Percentiles rank a stretch among this genome's conserved stretches.
Conservation (phyloP, 2,113 vertebrate species). For the Rostratula benghalensis region DNA sequence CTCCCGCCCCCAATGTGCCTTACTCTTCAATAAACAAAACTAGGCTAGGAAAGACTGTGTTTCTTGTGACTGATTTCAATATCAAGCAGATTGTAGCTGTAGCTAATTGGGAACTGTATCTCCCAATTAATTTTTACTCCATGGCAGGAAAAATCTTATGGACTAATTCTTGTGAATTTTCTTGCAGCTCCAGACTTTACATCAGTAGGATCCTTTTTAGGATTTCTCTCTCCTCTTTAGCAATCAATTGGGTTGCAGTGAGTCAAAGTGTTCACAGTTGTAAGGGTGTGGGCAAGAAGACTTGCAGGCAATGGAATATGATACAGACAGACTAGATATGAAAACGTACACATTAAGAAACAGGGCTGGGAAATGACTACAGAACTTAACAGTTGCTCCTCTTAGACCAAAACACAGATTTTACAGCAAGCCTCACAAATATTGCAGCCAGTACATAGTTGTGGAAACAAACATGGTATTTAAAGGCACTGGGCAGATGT, state of each 20-base stretch:
- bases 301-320: neutral
- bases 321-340: neutral
- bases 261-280: neutral
- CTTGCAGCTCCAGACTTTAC: neutral
- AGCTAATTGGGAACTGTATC: too few relatives aligned
- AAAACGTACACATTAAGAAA: neutral
- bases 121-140: neutral
- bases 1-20: neutral
- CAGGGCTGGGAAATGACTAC: neutral
- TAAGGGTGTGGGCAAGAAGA: neutral
- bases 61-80: neutral
- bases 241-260: neutral
- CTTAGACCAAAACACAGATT: neutral
- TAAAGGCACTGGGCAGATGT: neutral
- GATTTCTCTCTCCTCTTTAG: neutral
- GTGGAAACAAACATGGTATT: neutral
- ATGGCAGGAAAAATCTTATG: accelerated
- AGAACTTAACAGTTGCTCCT: neutral
- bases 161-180: neutral
- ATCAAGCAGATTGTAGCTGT: neutral
- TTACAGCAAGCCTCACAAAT: neutral
- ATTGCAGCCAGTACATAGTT: neutral
- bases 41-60: neutral
- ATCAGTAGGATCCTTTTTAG: neutral
- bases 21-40: neutral